A percentile compares a stretch with the other conserved stretches of the same genome.
phyloP scores from a whole-genome alignment of 2,113 vertebrate species.

The Gasterosteus aculeatus region DNA sequence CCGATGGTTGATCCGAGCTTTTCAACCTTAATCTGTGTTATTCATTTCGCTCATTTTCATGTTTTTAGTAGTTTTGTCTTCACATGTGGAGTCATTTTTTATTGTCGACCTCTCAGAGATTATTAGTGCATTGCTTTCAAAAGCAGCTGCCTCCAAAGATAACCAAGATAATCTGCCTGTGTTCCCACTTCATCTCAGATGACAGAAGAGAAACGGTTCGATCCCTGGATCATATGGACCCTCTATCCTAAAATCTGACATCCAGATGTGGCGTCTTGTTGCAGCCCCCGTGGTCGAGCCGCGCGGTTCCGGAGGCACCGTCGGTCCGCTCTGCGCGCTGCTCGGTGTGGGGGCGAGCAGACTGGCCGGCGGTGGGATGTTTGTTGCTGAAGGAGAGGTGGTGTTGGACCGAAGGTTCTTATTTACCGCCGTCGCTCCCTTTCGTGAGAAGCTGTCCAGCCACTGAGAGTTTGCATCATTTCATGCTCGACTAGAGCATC shows the following conservation, averaged over 20 bases:
- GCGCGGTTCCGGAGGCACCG: slow-evolving; percentile 53
- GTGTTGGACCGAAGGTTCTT: slow-evolving; percentile 24
- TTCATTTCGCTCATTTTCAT: not conserved
- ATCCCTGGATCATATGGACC: slow-evolving; percentile 56
- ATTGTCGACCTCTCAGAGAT: slow-evolving; percentile 26
- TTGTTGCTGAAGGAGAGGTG: slow-evolving; percentile 39
- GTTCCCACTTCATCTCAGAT: slow-evolving; percentile 54
- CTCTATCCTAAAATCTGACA: slow-evolving; percentile 49
- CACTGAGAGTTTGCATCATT: slow-evolving; percentile 89
- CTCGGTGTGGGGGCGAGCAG: slow-evolving; percentile 64
- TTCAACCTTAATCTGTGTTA: slow-evolving; percentile 17
- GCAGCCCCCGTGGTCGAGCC: slow-evolving; percentile 48
- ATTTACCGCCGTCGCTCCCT: slow-evolving; percentile 74
- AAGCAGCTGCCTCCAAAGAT: slow-evolving; percentile 59
- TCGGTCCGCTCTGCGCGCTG: slow-evolving; percentile 46
- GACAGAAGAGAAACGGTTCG: slow-evolving; percentile 31
- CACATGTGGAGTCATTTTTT: not conserved
- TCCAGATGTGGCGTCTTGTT: slow-evolving; percentile 69
- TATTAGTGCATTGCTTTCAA: slow-evolving; percentile 52
- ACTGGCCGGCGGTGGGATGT: slow-evolving; percentile 55
- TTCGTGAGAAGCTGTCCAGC: slow-evolving; percentile 85
- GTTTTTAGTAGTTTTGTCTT: not conserved
- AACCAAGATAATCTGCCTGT: slow-evolving; percentile 61
- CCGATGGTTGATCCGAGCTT: slow-evolving; percentile 41
- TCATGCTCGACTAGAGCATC: slow-evolving; percentile 84